A percentile compares a stretch with the other conserved stretches of the same genome.
Conservation (phyloP, 2,113 vertebrate species). For the Actenoides lindsayi region DNA sequence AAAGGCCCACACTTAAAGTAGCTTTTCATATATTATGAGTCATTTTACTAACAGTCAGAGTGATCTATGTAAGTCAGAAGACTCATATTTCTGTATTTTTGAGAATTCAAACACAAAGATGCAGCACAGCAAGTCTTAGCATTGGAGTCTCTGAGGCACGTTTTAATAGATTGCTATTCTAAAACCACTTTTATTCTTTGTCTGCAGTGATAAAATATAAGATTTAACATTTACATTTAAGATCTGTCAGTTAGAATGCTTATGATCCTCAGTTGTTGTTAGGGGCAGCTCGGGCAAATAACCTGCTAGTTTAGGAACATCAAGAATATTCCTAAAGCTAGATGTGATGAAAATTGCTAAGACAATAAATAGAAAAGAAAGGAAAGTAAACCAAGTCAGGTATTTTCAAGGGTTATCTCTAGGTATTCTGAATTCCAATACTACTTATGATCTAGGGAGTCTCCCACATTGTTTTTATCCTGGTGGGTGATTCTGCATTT, state of each 20-base stretch:
- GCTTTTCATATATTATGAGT: neutral
- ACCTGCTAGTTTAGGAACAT: neutral
- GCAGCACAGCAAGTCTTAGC: neutral
- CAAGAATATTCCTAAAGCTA: neutral
- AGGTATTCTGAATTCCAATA: neutral
- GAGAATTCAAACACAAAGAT: neutral
- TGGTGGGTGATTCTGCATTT: neutral
- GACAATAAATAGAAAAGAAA: neutral
- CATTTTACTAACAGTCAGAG: neutral
- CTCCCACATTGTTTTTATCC: neutral
- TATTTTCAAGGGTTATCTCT: neutral
- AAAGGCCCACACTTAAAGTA: neutral
- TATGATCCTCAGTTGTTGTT: neutral
- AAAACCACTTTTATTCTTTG: neutral
- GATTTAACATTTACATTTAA: neutral
- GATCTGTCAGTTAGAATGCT: neutral
- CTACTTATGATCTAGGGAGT: neutral
- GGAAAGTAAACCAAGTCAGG: neutral
- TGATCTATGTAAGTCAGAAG: neutral
- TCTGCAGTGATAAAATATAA: neutral
- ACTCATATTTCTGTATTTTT: neutral
- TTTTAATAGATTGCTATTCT: neutral
- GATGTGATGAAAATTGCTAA: neutral
- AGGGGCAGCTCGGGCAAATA: neutral
- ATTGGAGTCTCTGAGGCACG: neutral